phyloP scores from a whole-genome alignment of 1,140 invertebrate species.

The Hydropsyche tenuis region DNA sequence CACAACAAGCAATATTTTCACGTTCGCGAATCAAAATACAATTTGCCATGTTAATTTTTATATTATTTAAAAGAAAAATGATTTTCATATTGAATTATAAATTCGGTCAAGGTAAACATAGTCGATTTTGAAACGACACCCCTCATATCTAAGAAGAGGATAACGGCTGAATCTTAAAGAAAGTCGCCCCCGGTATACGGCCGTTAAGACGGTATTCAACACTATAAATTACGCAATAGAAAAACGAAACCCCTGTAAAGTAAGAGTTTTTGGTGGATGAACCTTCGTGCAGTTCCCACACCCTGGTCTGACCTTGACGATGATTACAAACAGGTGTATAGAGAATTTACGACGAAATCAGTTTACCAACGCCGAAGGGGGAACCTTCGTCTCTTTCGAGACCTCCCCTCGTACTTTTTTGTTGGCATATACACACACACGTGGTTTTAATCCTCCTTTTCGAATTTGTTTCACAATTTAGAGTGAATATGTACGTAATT shows the following conservation, averaged over 20 bases:
- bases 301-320: constrained; percentile 26
- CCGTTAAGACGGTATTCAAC: constrained; percentile 33
- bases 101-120: too few relatives aligned
- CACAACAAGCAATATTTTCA: too few relatives aligned
- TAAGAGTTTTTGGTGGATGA: not conserved
- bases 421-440: not conserved
- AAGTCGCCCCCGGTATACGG: constrained; percentile 4
- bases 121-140: too few relatives aligned
- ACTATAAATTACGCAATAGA: constrained; percentile 36
- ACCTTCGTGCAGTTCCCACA: constrained; percentile 35
- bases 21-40: too few relatives aligned
- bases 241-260: not conserved
- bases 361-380: constrained; percentile 9
- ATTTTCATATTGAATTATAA: too few relatives aligned
- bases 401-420: not conserved
- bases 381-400: not conserved
- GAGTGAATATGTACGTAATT: too few relatives aligned
- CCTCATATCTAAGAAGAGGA: too few relatives aligned
- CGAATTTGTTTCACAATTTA: too few relatives aligned
- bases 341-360: constrained; percentile 27
- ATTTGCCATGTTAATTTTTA: too few relatives aligned
- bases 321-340: constrained; percentile 30
- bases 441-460: not conserved
- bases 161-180: constrained; percentile 13
- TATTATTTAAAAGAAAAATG: too few relatives aligned